phyloP scores from a whole-genome alignment of 2,888 invertebrate genomes.

The Bombylius discolor region DNA sequence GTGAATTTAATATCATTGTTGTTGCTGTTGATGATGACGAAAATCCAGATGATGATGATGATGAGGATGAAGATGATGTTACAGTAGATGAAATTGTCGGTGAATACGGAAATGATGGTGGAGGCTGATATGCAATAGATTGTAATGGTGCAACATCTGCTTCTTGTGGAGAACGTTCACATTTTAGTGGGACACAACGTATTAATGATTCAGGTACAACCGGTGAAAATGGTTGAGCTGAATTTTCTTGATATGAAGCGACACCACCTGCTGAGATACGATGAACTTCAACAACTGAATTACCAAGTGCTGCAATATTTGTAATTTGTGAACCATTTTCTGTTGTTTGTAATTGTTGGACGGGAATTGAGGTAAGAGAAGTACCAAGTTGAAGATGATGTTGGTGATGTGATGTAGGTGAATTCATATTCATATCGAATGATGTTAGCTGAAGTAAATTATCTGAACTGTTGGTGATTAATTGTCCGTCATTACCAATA shows the following conservation, averaged over 20 bases:
- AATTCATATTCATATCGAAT: not conserved
- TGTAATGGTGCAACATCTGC: slow-evolving; percentile 30
- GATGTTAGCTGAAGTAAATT: slow-evolving; percentile 2
- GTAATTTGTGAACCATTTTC: slow-evolving; percentile 11
- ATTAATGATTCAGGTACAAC: slow-evolving; percentile 22
- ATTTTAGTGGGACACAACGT: slow-evolving; percentile 22
- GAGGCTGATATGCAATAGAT: slow-evolving; percentile 18
- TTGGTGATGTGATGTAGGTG: slow-evolving; percentile 3
- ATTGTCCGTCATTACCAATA: slow-evolving; percentile 55
- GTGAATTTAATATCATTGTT: slow-evolving; percentile 8
- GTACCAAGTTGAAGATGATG: slow-evolving; percentile 6
- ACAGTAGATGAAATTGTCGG: slow-evolving; percentile 25
- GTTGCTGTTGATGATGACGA: slow-evolving; percentile 6
- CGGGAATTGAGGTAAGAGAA: slow-evolving; percentile 1
- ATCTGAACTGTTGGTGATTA: not conserved
- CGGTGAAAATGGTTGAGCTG: slow-evolving; percentile 17
- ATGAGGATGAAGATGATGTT: slow-evolving; percentile 6
- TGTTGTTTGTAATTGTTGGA: slow-evolving; percentile 13
- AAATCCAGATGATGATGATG: slow-evolving; percentile 15
- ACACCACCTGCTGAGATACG: slow-evolving; percentile 19
- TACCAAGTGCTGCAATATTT: slow-evolving; percentile 5
- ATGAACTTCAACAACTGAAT: slow-evolving; percentile 11
- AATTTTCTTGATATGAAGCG: slow-evolving; percentile 16
- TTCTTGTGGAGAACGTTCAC: slow-evolving; percentile 28
- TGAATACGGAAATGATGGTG: slow-evolving; percentile 21